Evolutionary conservation across 2,113 vertebrate genomes (phyloP), one percentile per base, ranked within the genome.

Genomic region (Oreotragus oreotragus): DNA sequence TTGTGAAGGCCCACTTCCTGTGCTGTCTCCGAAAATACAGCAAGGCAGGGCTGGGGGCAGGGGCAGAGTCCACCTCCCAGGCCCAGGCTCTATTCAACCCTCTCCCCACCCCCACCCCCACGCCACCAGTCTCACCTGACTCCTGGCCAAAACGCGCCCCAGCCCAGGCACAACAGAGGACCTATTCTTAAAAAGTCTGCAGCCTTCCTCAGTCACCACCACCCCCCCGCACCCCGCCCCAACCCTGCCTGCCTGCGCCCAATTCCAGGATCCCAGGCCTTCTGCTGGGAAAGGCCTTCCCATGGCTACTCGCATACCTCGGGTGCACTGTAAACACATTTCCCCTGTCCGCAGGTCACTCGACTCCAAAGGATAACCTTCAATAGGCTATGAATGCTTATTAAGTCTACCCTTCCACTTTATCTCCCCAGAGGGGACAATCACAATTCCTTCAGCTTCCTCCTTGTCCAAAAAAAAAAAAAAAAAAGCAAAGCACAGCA

Each of bases 1-100:
- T 99, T 99, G 99, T 99, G 95, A 98, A 7, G 95, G 96, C 45
- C 95, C 96, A 9, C 96, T 99, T 99, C 98, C 98, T 98, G 97
- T 33, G 95, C 95, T 96, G 97, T 97, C 98, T 98, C 97, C 9
- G 93, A 98, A 98, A 98, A 98, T 98, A 98, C 13, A 97, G 97
- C 92, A 39, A 91, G 47, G 88, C 25, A 90, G 8, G 5, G 0
- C 1, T 1, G 90, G 96, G 97, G 81, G 92, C 6, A 17, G 92
- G 94, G 94, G 70, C 66, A 47, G 83, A 70, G 66, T 39, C 66
- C 19, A 39, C 51, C 51, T 39, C 57, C 66, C 17, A 3, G 49
- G 39, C 57, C 91, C 84, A 27, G 90, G 60, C 10, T 23, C 49
- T 2, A 55, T 16, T 64, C 60, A 43, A 21, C 27, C n/a, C 66